Conservation (phyloP, 2,113 vertebrate species). For the Leuciscus idus region DNA sequence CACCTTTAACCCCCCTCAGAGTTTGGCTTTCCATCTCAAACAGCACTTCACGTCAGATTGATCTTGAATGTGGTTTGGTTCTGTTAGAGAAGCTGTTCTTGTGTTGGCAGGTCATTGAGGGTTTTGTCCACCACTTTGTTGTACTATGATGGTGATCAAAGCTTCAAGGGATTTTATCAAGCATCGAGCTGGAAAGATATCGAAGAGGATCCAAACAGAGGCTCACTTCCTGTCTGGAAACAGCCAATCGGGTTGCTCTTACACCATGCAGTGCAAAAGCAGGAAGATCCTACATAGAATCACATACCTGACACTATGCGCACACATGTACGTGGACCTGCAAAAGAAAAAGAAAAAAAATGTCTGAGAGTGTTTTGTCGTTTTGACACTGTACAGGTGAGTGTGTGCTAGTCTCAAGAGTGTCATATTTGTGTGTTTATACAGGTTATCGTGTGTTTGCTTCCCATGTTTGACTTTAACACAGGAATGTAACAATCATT, state of each 20-base stretch:
- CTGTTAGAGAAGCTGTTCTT: neutral
- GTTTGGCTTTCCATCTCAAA: neutral
- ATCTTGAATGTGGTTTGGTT: neutral
- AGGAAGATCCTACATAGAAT: neutral
- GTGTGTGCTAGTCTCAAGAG: neutral
- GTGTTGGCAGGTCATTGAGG: neutral
- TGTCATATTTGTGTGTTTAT: conserved; percentile 3
- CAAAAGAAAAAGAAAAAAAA: neutral
- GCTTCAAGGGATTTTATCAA: neutral
- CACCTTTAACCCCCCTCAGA: neutral
- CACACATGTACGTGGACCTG: neutral
- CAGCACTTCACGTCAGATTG: neutral
- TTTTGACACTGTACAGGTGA: neutral
- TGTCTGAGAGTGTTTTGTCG: neutral
- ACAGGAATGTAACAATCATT: neutral
- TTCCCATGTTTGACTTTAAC: neutral
- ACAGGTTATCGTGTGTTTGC: neutral
- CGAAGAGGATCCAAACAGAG: neutral
- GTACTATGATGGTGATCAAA: neutral
- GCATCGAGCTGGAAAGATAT: neutral
- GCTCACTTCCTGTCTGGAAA: neutral
- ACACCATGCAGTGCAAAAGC: neutral
- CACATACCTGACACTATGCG: neutral
- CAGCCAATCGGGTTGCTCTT: neutral
- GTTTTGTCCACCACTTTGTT: neutral